These are phyloP conservation scores for Phyllopteryx taeniolatus DNA, from an alignment of 2,113 vertebrate species.

Conservation along the genomic window DNA sequence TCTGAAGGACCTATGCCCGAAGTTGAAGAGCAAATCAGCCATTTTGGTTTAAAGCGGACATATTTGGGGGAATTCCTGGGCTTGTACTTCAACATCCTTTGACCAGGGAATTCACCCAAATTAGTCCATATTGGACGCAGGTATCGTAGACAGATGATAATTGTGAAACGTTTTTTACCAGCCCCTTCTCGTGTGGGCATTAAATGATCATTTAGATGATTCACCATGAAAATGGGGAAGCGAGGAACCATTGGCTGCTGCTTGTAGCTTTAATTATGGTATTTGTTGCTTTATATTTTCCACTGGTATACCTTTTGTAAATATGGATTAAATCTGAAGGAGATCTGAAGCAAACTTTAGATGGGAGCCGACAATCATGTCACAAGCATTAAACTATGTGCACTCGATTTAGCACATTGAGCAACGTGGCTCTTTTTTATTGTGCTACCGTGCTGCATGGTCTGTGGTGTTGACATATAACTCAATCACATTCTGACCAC, in stretches of 20 bases:
- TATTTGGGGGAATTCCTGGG: too few species aligned
- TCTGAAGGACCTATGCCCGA: too few species aligned
- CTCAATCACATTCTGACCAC: not conserved
- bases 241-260: not conserved
- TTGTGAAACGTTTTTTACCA: too few species aligned
- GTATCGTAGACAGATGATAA: too few species aligned
- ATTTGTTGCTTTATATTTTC: not conserved
- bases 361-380: not conserved
- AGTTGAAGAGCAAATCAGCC: too few species aligned
- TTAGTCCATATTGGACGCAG: too few species aligned
- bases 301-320: not conserved
- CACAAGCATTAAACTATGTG: not conserved
- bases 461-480: not conserved
- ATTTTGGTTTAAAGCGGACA: too few species aligned
- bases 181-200: too few species aligned
- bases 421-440: not conserved
- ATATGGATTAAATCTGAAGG: not conserved
- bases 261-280: not conserved
- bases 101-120: too few species aligned
- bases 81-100: too few species aligned
- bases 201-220: not conserved
- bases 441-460: not conserved
- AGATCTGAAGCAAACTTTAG: not conserved
- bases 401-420: not conserved
- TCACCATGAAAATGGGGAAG: not conserved